Percentiles rank a stretch among this genome's conserved stretches.
phyloP scores from a whole-genome alignment of 1,140 invertebrate genomes.

The Zelostemma sp. region DNA sequence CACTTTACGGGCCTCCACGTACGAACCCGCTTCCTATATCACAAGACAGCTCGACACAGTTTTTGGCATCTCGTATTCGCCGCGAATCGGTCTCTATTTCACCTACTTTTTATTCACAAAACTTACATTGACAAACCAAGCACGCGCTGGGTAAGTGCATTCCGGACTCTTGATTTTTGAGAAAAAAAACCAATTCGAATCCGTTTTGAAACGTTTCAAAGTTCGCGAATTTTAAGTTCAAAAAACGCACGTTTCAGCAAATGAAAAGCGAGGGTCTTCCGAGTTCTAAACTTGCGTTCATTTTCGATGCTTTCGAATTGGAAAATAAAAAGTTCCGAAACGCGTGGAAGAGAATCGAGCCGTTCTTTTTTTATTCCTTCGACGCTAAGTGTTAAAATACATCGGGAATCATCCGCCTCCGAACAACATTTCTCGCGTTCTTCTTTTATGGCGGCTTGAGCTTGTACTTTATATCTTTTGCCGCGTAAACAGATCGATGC shows the following conservation, averaged over 20 bases:
- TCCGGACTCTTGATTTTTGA: constrained; percentile 4
- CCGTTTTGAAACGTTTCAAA: no score
- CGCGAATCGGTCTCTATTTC: constrained; percentile 23
- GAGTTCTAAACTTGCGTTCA: no score
- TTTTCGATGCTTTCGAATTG: no score
- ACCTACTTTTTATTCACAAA: constrained; percentile 32
- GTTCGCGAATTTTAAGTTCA: no score
- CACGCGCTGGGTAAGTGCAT: constrained; percentile 39
- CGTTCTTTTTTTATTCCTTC: neutral
- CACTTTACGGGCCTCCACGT: constrained; percentile 33
- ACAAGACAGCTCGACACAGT: constrained; percentile 17
- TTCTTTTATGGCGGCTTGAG: constrained; percentile 24
- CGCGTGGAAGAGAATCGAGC: no score
- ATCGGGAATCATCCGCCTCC: neutral
- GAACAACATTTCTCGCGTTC: constrained; percentile 19
- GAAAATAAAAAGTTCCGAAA: no score
- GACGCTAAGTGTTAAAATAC: neutral
- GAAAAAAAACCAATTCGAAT: no score
- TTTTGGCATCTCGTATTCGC: constrained; percentile 1
- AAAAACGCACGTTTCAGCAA: no score
- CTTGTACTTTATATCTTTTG: constrained; percentile 22
- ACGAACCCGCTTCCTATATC: constrained; percentile 33
- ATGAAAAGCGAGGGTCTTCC: no score
- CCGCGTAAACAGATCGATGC: constrained; percentile 24
- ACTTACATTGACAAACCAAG: constrained; percentile 32